Conservation (phyloP, 1,140 invertebrate species). For the Armadillidium nasatum region DNA sequence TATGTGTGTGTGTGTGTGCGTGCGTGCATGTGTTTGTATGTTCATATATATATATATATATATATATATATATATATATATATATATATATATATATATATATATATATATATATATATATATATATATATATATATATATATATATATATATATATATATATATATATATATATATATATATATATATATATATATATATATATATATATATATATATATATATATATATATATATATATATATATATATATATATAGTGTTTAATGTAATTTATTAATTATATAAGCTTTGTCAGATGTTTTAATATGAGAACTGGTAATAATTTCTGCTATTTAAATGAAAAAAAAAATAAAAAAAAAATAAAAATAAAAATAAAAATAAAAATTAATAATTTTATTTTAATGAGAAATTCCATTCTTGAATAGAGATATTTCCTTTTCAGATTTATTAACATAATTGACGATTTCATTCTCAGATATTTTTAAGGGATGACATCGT, state of each 20-base stretch:
- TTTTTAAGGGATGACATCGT: too few relatives aligned
- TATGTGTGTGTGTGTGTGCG: neutral
- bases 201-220: conserved; percentile 2
- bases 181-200: conserved; percentile 15
- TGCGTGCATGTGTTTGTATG: neutral
- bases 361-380: too few relatives aligned
- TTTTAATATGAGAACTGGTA: too few relatives aligned
- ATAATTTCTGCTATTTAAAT: too few relatives aligned
- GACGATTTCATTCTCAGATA: too few relatives aligned
- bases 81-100: neutral
- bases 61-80: neutral
- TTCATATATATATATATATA: neutral
- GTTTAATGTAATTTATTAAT: neutral
- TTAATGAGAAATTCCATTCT: too few relatives aligned
- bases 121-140: neutral
- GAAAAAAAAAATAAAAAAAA: too few relatives aligned
- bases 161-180: conserved; percentile 6
- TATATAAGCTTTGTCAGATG: neutral
- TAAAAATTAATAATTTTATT: too few relatives aligned
- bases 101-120: neutral
- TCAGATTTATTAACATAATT: too few relatives aligned
- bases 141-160: neutral
- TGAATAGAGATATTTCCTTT: too few relatives aligned
- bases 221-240: conserved; percentile 14
- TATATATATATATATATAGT: conserved; percentile 10